Percentiles rank a stretch among this genome's conserved stretches.
Evolutionary conservation across 2,113 vertebrate species (phyloP).

Genomic region (Thamnophis sirtalis): DNA sequence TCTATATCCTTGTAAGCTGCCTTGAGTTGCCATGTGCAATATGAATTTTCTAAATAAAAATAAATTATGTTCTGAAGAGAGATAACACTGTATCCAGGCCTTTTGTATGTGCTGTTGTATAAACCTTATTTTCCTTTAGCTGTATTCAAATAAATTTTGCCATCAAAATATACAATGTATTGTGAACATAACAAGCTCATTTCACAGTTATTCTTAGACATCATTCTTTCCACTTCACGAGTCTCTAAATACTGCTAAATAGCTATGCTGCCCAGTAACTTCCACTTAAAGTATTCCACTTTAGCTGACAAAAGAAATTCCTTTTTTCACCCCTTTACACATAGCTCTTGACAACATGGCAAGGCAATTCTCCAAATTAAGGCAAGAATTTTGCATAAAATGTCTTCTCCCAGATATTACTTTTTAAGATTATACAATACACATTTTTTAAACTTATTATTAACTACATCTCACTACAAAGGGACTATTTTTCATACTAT

Average conservation of each 20-base stretch:
- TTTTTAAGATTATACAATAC: background rate
- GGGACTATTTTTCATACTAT: background rate
- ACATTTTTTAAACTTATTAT: background rate
- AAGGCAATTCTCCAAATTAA: background rate
- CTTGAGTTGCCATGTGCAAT: no score
- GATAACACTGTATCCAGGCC: background rate
- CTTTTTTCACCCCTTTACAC: background rate
- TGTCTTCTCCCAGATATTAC: background rate
- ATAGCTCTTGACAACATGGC: background rate
- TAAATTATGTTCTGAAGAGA: background rate
- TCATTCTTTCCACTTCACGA: background rate
- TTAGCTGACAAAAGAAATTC: slow-evolving; percentile 8
- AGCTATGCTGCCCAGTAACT: background rate
- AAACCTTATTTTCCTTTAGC: background rate
- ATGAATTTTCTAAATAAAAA: no score
- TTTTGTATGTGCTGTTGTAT: background rate
- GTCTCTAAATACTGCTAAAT: background rate
- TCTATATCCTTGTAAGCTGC: no score
- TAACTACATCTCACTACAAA: background rate
- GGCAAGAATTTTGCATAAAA: background rate
- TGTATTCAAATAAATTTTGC: background rate
- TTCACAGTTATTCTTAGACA: background rate
- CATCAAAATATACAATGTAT: background rate
- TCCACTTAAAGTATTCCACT: background rate
- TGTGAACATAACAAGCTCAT: background rate